A percentile compares a stretch with the other conserved stretches of the same genome.
Evolutionary conservation across 2,113 vertebrate species (phyloP).

Genomic region (Oostethus manadensis): DNA sequence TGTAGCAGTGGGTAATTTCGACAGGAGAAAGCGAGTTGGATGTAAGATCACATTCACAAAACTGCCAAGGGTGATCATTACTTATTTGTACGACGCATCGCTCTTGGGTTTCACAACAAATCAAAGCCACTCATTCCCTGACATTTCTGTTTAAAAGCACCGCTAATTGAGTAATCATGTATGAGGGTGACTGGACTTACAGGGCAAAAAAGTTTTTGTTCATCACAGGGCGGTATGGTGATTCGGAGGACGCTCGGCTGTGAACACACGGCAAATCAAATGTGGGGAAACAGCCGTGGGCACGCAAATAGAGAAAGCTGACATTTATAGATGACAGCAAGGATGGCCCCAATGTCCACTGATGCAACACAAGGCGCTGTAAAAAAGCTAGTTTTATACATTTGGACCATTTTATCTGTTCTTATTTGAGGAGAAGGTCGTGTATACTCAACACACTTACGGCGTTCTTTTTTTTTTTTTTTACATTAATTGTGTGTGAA

Average conservation of each 20-base stretch:
- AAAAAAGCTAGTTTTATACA: not conserved
- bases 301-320: not conserved
- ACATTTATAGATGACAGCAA: constrained; percentile 1
- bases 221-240: not conserved
- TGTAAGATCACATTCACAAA: constrained; percentile 27
- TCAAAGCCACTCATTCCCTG: constrained; percentile 11
- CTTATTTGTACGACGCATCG: constrained; percentile 7
- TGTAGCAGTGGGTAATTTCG: constrained; percentile 45
- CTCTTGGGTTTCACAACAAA: constrained; percentile 2
- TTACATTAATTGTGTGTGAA: not conserved
- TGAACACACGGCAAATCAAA: not conserved
- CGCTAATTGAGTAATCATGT: not conserved
- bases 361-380: constrained; percentile 4
- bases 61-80: constrained; percentile 19
- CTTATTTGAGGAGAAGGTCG: not conserved
- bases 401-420: not conserved
- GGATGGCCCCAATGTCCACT: not conserved
- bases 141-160: not conserved
- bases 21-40: constrained; percentile 30
- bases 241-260: not conserved
- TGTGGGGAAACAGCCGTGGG: not conserved
- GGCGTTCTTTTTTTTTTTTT: not conserved
- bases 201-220: not conserved
- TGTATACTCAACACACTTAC: not conserved
- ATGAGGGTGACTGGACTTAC: not conserved